Evolutionary conservation across 2,888 invertebrate species (phyloP).

Genomic region (Heliconius aoede): DNA sequence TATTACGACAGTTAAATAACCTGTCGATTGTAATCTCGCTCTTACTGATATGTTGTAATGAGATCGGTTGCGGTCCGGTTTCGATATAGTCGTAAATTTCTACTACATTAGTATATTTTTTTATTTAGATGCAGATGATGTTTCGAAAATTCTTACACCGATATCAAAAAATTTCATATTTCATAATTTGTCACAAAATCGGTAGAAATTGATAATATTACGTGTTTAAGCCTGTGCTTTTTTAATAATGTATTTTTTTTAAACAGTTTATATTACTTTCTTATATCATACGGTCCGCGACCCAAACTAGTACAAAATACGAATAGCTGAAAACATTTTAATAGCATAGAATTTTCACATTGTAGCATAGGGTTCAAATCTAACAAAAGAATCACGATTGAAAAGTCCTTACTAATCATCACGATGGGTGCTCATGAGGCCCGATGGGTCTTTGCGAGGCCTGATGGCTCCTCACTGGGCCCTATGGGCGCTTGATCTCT

Average conservation of each 20-base stretch:
- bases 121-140: background rate
- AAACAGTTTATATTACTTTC: background rate
- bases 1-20: background rate
- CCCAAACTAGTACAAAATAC: background rate
- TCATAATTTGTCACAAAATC: background rate
- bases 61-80: slow-evolving; percentile 13
- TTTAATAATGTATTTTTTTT: background rate
- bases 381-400: background rate
- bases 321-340: background rate
- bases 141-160: background rate
- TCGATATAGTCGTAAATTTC: background rate
- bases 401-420: no score
- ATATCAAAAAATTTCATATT: background rate
- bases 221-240: background rate
- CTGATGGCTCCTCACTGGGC: background rate
- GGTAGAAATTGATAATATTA: slow-evolving; percentile 6
- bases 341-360: background rate
- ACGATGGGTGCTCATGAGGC: background rate
- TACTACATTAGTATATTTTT: background rate
- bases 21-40: slow-evolving; percentile 12
- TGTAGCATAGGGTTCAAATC: slow-evolving; percentile 4
- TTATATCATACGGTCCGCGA: background rate
- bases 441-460: background rate
- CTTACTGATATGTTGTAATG: slow-evolving; percentile 48
- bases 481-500: background rate